Evolutionary conservation across 2,113 vertebrate species (phyloP).

Genomic region (Megatriorchis doriae): DNA sequence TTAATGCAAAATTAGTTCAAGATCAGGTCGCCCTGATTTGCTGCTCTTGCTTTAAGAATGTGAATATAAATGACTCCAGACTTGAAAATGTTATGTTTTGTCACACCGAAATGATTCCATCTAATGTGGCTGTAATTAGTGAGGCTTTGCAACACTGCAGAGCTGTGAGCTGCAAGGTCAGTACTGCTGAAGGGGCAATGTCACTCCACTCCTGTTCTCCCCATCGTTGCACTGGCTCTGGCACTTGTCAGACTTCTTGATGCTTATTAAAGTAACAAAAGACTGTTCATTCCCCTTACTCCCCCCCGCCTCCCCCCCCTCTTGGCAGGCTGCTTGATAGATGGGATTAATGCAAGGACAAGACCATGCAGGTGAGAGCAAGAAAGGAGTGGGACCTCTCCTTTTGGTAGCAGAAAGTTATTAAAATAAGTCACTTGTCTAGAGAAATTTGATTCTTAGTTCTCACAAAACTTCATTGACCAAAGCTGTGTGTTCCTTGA

Average conservation of each 20-base stretch:
- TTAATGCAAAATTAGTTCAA: not conserved
- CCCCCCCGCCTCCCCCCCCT: accelerated
- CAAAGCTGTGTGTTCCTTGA: not conserved
- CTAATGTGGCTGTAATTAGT: not conserved
- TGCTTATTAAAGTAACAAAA: not conserved
- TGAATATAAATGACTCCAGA: not conserved
- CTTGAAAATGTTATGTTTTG: not conserved
- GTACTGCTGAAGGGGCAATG: not conserved
- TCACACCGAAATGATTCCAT: not conserved
- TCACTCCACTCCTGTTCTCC: not conserved
- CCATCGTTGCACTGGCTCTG: not conserved
- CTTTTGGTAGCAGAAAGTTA: not conserved
- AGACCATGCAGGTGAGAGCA: not conserved
- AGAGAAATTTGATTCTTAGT: not conserved
- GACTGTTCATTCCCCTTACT: not conserved
- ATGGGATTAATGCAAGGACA: not conserved
- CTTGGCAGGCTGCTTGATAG: not conserved
- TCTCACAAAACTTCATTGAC: not conserved
- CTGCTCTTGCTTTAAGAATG: not conserved
- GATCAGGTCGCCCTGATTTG: not conserved
- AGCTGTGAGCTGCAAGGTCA: not conserved
- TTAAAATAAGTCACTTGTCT: not conserved
- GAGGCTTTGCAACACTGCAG: not conserved
- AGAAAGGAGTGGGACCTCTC: not conserved
- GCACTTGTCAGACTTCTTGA: not conserved